Evolutionary conservation across 2,888 invertebrate genomes (phyloP).

Genomic region (Drosophila parthenogenetica): DNA sequence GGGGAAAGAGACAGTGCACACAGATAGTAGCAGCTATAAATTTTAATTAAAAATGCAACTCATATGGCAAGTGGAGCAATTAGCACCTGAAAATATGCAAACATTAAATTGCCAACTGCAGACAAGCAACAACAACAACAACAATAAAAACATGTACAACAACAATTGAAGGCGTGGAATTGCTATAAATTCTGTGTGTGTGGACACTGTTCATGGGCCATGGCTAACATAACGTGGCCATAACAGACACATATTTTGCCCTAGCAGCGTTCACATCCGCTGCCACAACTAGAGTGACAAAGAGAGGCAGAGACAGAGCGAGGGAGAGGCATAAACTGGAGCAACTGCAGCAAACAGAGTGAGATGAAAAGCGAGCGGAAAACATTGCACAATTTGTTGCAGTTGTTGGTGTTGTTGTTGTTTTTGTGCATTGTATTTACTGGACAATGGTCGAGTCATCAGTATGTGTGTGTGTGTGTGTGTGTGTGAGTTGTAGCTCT

Average conservation of each 20-base stretch:
- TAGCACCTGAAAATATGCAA: constrained; percentile 85
- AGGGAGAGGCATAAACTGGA: neutral
- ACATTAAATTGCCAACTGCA: constrained; percentile 82
- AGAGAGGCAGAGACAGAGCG: neutral
- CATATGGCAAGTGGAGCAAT: constrained; percentile 84
- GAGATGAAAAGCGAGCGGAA: constrained; percentile 65
- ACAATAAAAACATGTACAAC: constrained; percentile 24
- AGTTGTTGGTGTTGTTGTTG: constrained; percentile 38
- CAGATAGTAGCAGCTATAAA: constrained; percentile 68
- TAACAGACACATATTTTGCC: constrained; percentile 84
- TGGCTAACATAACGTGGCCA: constrained; percentile 82
- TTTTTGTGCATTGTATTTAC: constrained; percentile 51
- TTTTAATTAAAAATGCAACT: constrained; percentile 83
- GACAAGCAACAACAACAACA: constrained; percentile 44
- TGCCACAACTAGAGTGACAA: constrained; percentile 26
- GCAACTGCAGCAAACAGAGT: constrained; percentile 35
- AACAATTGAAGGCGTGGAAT: constrained; percentile 57
- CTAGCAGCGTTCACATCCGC: constrained; percentile 79
- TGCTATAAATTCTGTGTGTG: constrained; percentile 67
- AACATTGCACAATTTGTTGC: constrained; percentile 77
- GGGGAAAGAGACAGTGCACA: neutral
- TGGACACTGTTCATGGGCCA: constrained; percentile 63
- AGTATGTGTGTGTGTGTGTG: neutral
- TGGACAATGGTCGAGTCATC: constrained; percentile 40
- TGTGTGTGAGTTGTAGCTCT: constrained; percentile 7